Evolutionary conservation across 2,113 vertebrate species (phyloP).

Genomic region (Ariopsis seemanni): DNA sequence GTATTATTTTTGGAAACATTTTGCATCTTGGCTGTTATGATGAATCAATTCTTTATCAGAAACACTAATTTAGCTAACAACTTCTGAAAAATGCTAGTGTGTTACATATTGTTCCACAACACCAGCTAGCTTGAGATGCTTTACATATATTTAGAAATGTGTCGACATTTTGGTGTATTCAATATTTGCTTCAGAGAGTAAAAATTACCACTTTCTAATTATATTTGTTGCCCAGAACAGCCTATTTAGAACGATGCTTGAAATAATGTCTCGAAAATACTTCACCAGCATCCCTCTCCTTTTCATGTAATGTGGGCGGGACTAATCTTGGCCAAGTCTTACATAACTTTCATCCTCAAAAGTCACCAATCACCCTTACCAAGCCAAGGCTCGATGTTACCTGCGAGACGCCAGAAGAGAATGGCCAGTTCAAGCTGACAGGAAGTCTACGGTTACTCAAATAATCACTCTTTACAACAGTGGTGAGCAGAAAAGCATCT

Average conservation of each 20-base stretch:
- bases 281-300: not conserved
- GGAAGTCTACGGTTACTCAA: not conserved
- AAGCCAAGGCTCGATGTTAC: not conserved
- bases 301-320: not conserved
- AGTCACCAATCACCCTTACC: not conserved
- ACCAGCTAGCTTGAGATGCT: not conserved
- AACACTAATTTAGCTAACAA: not conserved
- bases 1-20: conserved; percentile 38
- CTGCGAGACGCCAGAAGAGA: not conserved
- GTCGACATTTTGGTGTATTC: not conserved
- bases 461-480: not conserved
- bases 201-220: not conserved
- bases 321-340: not conserved
- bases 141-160: not conserved
- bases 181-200: not conserved
- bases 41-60: conserved; percentile 6
- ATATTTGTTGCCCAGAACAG: not conserved
- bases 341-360: not conserved
- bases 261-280: not conserved
- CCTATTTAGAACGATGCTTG: not conserved
- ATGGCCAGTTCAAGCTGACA: not conserved
- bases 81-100: not conserved
- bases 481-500: not conserved
- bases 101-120: not conserved
- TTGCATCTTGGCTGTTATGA: conserved; percentile 39